A percentile compares a stretch with the other conserved stretches of the same genome.
phyloP scores from a whole-genome alignment of 2,797 vertebrate genomes.

The Odontamblyopus rebecca region DNA sequence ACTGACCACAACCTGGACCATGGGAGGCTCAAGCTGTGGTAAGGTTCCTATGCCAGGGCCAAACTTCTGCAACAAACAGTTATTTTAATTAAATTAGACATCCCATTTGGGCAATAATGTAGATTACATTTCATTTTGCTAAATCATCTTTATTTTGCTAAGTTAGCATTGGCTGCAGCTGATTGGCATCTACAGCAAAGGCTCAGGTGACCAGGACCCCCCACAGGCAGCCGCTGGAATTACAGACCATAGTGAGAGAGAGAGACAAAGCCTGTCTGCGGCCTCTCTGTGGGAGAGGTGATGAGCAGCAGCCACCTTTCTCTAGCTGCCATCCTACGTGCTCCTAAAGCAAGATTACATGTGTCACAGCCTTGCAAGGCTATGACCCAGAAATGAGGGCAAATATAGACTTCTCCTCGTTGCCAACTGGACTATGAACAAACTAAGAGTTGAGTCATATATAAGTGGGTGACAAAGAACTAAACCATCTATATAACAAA shows the following conservation, averaged over 20 bases:
- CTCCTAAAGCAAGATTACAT: constrained; percentile 54
- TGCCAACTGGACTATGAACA: constrained; percentile 27
- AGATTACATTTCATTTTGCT: constrained; percentile 12
- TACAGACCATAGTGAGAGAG: constrained; percentile 63
- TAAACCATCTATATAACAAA: constrained; percentile 1
- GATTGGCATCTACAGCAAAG: constrained; percentile 30
- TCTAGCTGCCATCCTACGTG: constrained; percentile 56
- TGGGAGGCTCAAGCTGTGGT: constrained; percentile 77
- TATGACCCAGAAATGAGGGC: constrained; percentile 31
- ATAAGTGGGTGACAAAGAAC: not conserved
- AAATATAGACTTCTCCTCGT: constrained; percentile 44
- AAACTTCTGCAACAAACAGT: constrained; percentile 68
- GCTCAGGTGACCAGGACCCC: constrained; percentile 67
- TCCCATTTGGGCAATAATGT: not conserved
- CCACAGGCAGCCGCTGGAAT: constrained; percentile 68
- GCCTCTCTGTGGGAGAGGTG: constrained; percentile 48
- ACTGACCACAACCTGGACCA: constrained; percentile 81
- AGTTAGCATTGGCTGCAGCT: constrained; percentile 19
- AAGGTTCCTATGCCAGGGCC: constrained; percentile 66
- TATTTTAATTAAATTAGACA: constrained; percentile 3
- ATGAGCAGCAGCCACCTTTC: constrained; percentile 48
- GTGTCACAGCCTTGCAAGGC: constrained; percentile 39
- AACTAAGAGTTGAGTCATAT: constrained; percentile 8
- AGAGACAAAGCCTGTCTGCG: constrained; percentile 64
- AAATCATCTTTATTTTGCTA: constrained; percentile 21